Evolutionary conservation across 2,797 vertebrate genomes (phyloP).

Genomic region (Crocidura indochinensis): DNA sequence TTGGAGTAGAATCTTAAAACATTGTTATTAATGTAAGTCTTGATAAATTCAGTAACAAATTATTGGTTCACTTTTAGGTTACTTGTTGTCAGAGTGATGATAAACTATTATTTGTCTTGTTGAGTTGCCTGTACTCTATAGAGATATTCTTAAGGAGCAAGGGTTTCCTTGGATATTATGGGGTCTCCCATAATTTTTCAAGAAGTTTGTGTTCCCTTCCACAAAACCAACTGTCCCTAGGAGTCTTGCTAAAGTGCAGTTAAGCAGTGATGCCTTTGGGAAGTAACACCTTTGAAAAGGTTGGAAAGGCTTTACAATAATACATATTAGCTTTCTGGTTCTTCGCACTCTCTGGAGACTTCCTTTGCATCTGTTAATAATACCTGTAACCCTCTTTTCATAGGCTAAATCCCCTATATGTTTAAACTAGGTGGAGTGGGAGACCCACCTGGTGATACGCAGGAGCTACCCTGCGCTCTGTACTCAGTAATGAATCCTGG

Average conservation of each 20-base stretch:
- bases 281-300: conserved; percentile 3
- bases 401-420: background rate
- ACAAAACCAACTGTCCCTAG: background rate
- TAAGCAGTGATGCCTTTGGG: background rate
- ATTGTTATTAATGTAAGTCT: conserved; percentile 70
- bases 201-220: conserved; percentile 13
- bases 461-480: too few relatives aligned
- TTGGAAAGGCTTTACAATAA: background rate
- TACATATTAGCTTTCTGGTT: background rate
- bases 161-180: background rate
- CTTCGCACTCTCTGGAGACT: background rate
- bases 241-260: background rate
- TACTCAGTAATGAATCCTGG: too few relatives aligned
- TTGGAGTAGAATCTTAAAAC: conserved; percentile 76
- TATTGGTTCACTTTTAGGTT: conserved; percentile 65
- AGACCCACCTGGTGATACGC: too few relatives aligned
- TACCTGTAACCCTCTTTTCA: background rate
- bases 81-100: conserved; percentile 28
- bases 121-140: background rate
- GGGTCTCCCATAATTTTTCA: background rate
- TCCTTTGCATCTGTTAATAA: background rate
- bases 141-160: conserved; percentile 21
- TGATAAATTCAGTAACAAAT: conserved; percentile 73
- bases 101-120: conserved; percentile 62
- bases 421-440: too few relatives aligned